These are phyloP conservation scores for Gryon sp. DNA, from an alignment of 1,140 invertebrate genomes.

Conservation along the genomic window DNA sequence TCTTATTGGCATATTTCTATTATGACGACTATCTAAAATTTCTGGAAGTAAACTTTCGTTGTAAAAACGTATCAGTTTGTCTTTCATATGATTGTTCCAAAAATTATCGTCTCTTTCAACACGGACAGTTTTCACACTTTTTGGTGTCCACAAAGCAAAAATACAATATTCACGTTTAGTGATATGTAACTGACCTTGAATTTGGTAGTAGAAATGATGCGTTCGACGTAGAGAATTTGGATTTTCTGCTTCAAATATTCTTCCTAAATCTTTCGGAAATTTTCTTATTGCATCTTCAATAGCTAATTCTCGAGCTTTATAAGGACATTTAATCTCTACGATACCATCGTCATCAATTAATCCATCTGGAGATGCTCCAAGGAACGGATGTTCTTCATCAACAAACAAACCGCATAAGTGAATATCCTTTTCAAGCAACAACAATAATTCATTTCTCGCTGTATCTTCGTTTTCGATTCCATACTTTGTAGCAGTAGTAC, in stretches of 20 bases:
- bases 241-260: slow-evolving; percentile 37
- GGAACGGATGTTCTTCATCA: slow-evolving; percentile 61
- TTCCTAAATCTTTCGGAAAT: slow-evolving; percentile 14
- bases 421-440: slow-evolving; percentile 52
- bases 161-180: slow-evolving; percentile 69
- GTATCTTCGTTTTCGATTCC: slow-evolving; percentile 67
- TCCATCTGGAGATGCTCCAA: slow-evolving; percentile 75
- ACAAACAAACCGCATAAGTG: slow-evolving; percentile 72
- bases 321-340: slow-evolving; percentile 73
- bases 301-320: slow-evolving; percentile 41
- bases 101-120: too few species aligned
- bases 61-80: too few species aligned
- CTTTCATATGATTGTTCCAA: too few species aligned
- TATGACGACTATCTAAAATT: too few species aligned
- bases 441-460: slow-evolving; percentile 62
- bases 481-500: slow-evolving; percentile 52
- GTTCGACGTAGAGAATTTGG: slow-evolving; percentile 64
- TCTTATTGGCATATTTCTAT: too few species aligned
- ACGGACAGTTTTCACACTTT: too few species aligned
- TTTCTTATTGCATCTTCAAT: slow-evolving; percentile 44
- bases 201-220: slow-evolving; percentile 74
- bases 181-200: slow-evolving; percentile 73
- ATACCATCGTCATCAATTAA: slow-evolving; percentile 70
- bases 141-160: too few species aligned
- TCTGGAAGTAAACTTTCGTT: too few species aligned